Evolutionary conservation across 2,888 invertebrate genomes (phyloP).

Genomic region (Stenichneumon culpator): DNA sequence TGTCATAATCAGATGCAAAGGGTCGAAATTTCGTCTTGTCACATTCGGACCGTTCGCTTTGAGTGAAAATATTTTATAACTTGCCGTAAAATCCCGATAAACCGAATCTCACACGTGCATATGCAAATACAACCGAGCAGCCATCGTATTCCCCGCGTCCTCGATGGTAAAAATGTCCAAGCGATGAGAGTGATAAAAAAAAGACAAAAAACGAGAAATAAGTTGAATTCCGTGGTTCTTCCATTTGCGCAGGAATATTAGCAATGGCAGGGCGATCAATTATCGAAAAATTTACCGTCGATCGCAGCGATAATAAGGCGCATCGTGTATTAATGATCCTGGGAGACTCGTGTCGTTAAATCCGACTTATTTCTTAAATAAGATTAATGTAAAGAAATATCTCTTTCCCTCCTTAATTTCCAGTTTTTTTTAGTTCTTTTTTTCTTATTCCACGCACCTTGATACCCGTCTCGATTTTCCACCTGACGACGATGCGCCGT

Average conservation of each 20-base stretch:
- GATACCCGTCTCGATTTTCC: slow-evolving; percentile 40
- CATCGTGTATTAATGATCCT: slow-evolving; percentile 53
- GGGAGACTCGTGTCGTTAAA: slow-evolving; percentile 50
- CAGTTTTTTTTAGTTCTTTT: neutral
- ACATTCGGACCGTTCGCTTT: neutral
- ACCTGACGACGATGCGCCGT: slow-evolving; percentile 3
- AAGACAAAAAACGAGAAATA: slow-evolving; percentile 25
- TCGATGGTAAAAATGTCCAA: slow-evolving; percentile 14
- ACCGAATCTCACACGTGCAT: slow-evolving; percentile 27
- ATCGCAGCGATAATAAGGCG: slow-evolving; percentile 57
- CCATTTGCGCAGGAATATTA: neutral
- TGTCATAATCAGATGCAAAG: neutral
- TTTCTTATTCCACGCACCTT: slow-evolving; percentile 4
- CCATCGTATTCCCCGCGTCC: slow-evolving; percentile 1
- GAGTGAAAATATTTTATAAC: slow-evolving; percentile 7
- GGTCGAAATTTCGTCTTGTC: neutral
- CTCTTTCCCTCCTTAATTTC: neutral
- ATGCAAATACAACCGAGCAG: neutral
- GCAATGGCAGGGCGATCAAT: slow-evolving; percentile 41
- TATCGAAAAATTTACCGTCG: slow-evolving; percentile 51
- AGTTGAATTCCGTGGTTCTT: slow-evolving; percentile 18
- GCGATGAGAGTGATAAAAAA: neutral
- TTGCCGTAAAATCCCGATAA: slow-evolving; percentile 9
- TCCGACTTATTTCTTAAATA: slow-evolving; percentile 23
- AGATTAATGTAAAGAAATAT: slow-evolving; percentile 10